Conservation (phyloP, 2,888 invertebrate genomes). For the Junonia oenone region DNA sequence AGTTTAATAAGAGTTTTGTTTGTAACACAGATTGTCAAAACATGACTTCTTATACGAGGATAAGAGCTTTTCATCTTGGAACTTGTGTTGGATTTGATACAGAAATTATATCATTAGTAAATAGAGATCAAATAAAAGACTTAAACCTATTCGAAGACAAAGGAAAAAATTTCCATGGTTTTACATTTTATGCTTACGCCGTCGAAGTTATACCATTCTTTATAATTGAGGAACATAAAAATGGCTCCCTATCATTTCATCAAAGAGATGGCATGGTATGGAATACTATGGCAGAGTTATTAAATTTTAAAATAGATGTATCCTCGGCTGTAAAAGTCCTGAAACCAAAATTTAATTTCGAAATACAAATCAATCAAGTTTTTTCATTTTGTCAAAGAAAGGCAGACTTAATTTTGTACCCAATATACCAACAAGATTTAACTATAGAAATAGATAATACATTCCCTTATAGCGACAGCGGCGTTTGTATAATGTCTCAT, state of each 20-base stretch:
- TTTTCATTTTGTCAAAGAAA: conserved; percentile 52
- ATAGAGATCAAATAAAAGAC: conserved; percentile 6
- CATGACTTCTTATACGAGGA: conserved; percentile 44
- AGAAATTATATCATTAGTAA: conserved; percentile 34
- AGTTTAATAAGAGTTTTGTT: conserved; percentile 42
- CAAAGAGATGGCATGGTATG: conserved; percentile 60
- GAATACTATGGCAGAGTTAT: conserved; percentile 48
- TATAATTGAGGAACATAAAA: conserved; percentile 36
- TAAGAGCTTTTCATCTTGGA: conserved; percentile 47
- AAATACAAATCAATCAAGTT: conserved; percentile 48
- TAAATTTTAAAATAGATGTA: conserved; percentile 61
- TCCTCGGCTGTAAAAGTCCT: conserved; percentile 38
- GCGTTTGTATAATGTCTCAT: conserved; percentile 57
- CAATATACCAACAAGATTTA: conserved; percentile 61
- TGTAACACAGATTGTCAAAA: conserved; percentile 53
- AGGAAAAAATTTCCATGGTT: conserved; percentile 53
- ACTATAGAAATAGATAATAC: conserved; percentile 55
- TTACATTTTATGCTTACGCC: conserved; percentile 41
- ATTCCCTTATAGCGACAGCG: conserved; percentile 56
- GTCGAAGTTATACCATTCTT: conserved; percentile 51
- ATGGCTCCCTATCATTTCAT: conserved; percentile 44
- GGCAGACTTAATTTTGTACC: conserved; percentile 53
- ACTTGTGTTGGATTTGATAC: conserved; percentile 55
- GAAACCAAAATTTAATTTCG: conserved; percentile 49
- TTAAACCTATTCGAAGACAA: conserved; percentile 50